Base-by-base conservation (phyloP, 2,888 invertebrate genomes). In the Selenia dentaria region DNA sequence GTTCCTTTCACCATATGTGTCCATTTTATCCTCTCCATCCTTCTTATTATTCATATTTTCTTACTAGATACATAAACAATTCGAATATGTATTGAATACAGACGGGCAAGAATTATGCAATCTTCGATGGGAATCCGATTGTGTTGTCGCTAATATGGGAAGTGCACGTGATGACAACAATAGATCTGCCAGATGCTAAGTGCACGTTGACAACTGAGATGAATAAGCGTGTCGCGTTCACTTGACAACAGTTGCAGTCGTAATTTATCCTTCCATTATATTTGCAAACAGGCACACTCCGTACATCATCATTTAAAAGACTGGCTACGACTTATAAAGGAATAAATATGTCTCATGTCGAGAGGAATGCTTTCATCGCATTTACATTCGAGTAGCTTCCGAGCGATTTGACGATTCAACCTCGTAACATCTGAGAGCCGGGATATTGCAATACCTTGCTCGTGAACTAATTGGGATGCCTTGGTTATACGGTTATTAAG, bases 301-400 rank as follows among this genome's bases (percentile, higher is more conserved):
- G 4, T 16, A 16, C 16, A 16, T 16, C 16, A 16, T 16, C 16
- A 16, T 16, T 16, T 16, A n/a, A n/a, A n/a, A n/a, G n/a, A n/a
- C n/a, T n/a, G n/a, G n/a, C n/a, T n/a, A n/a, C n/a, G n/a, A n/a
- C n/a, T n/a, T n/a, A n/a, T n/a, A n/a, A 42, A 46, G 40, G 46
- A 62, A 59, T 57, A 58, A 55, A 42, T 50, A 53, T 53, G 46
- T 48, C 38, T 42, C 52, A 46, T 51, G 38, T 25, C 49, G 57
- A 61, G 48, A 57, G 57, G 42, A 59, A 63, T 63, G 59, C 56
- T 63, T 57, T 53, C 48, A 51, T 51, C 43, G 50, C 48, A 18
- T 50, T 54, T 48, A 35, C 34, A 47, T 38, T 27, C 8, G 38
- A 37, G 31, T 50, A 27, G 39, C 41, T 56, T 28, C 41, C n/a